Conservation (phyloP, 2,888 invertebrate genomes). For the Dromius quadrimaculatus region DNA sequence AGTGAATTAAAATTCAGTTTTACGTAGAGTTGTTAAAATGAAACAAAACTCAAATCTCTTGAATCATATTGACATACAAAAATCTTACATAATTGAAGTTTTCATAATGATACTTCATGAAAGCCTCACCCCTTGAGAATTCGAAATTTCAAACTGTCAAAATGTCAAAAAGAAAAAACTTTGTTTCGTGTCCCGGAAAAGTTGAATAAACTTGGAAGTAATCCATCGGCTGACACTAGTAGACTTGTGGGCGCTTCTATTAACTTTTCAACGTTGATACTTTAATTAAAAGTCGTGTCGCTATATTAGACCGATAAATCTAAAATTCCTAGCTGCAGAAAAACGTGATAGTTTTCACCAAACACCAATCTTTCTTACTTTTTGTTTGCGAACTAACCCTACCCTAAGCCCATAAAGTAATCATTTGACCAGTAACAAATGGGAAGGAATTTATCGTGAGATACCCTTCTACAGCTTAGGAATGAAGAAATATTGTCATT, state of each 20-base stretch:
- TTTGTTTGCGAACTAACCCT: not conserved
- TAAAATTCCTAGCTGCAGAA: conserved; percentile 12
- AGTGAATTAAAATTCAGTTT: no score
- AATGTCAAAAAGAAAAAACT: not conserved
- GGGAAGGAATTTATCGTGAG: not conserved
- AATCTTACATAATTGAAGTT: no score
- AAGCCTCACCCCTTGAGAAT: not conserved
- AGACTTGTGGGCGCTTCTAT: no score
- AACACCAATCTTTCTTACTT: conserved; percentile 19
- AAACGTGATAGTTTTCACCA: conserved; percentile 33
- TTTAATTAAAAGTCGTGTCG: conserved; percentile 27
- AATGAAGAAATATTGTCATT: not conserved
- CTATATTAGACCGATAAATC: conserved; percentile 31
- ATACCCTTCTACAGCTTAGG: not conserved
- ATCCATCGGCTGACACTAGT: conserved; percentile 4
- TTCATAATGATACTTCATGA: no score
- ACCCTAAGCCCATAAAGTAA: not conserved
- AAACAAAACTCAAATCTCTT: no score
- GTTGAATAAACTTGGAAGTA: conserved; percentile 13
- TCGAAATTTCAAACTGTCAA: not conserved
- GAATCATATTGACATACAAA: no score
- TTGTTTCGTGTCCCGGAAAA: not conserved
- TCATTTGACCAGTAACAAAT: not conserved
- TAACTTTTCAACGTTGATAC: conserved; percentile 19
- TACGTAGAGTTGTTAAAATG: no score